These are phyloP conservation scores for Chrysina gloriosa DNA, from an alignment of 2,888 invertebrate genomes.

Conservation along the genomic window DNA sequence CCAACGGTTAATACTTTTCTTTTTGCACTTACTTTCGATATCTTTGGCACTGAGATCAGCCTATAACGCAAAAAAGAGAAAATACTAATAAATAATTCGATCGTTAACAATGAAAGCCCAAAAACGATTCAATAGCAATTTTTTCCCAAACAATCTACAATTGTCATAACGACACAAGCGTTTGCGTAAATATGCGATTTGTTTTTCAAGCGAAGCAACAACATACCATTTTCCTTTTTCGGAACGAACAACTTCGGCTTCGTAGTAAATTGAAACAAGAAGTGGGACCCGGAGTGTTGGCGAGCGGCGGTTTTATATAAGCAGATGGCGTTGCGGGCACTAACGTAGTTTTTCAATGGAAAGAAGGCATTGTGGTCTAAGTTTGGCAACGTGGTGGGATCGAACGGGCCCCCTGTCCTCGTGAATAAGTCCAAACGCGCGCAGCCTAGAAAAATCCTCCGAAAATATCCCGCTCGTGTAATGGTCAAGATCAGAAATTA, in stretches of 20 bases:
- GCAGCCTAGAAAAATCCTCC: slow-evolving; percentile 7
- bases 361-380: slow-evolving; percentile 39
- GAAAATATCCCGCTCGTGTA: slow-evolving; percentile 22
- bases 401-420: slow-evolving; percentile 1
- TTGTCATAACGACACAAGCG: not conserved
- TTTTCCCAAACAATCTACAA: not conserved
- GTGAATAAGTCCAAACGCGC: slow-evolving; percentile 22
- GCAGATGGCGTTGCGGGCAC: slow-evolving; percentile 75
- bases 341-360: slow-evolving; percentile 39
- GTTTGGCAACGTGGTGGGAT: slow-evolving; percentile 48
- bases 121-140: slow-evolving; percentile 16
- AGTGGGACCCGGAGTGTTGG: slow-evolving; percentile 79
- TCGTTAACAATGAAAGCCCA: not conserved
- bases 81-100: not conserved
- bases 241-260: slow-evolving; percentile 70
- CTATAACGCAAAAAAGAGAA: slow-evolving; percentile 69
- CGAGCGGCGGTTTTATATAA: slow-evolving; percentile 79
- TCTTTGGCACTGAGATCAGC: slow-evolving; percentile 89
- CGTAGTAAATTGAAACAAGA: slow-evolving; percentile 82
- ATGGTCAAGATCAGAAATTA: slow-evolving; percentile 38
- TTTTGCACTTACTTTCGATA: slow-evolving; percentile 83
- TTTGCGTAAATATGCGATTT: not conserved
- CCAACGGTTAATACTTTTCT: slow-evolving; percentile 4
- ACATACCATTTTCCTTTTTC: slow-evolving; percentile 47
- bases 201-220: slow-evolving; percentile 3